Conservation (phyloP, 2,113 vertebrate genomes). For the Trogon melanurus region DNA sequence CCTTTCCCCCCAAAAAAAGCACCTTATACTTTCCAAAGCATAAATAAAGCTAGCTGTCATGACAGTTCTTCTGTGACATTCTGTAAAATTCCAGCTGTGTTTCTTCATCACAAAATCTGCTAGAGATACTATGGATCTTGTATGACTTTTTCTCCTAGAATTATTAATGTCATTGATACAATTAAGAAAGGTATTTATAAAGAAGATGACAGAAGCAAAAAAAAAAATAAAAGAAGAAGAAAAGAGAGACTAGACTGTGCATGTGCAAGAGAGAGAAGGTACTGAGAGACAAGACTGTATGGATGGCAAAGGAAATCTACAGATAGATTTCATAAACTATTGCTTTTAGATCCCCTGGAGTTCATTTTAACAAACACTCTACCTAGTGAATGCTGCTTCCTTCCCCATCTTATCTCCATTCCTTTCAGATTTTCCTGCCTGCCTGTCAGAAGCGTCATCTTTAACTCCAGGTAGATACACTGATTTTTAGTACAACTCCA, state of each 20-base stretch:
- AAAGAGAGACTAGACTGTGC: background rate
- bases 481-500: background rate
- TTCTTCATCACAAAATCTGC: background rate
- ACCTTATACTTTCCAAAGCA: background rate
- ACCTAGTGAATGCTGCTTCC: background rate
- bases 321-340: background rate
- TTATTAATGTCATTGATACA: background rate
- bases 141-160: background rate
- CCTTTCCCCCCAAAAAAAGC: background rate
- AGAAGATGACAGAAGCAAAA: background rate
- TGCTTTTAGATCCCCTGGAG: background rate
- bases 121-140: background rate
- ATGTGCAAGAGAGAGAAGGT: background rate
- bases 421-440: background rate
- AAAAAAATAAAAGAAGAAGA: background rate
- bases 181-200: background rate
- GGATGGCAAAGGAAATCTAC: background rate
- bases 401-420: background rate
- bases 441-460: background rate
- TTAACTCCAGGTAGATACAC: background rate
- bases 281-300: background rate
- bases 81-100: background rate
- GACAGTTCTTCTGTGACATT: background rate
- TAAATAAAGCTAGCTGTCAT: background rate
- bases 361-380: background rate